Percentiles rank a stretch among this genome's conserved stretches.
phyloP scores from a whole-genome alignment of 1,140 invertebrate species.

The Drosophila miranda region DNA sequence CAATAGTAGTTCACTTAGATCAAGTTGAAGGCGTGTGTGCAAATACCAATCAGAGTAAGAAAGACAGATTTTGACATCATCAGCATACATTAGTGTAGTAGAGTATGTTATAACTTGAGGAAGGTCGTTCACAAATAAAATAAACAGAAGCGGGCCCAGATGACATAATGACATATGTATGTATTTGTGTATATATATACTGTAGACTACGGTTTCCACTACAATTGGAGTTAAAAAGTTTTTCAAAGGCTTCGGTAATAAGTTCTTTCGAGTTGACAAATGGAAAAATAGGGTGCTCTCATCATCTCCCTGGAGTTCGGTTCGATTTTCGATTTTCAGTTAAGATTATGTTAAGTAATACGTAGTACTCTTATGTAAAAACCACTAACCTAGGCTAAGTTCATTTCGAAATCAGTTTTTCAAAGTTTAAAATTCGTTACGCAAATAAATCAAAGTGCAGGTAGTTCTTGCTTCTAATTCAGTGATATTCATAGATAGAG shows the following conservation, averaged over 20 bases:
- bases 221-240: conserved; percentile 78
- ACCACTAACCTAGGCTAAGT: conserved; percentile 34
- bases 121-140: too few relatives aligned
- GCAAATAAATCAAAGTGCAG: conserved; percentile 73
- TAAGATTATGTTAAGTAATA: conserved; percentile 47
- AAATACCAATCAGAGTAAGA: too few relatives aligned
- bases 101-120: too few relatives aligned
- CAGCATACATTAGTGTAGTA: too few relatives aligned
- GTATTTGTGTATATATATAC: conserved; percentile 44
- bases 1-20: too few relatives aligned
- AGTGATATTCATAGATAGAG: too few relatives aligned
- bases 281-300: conserved; percentile 68
- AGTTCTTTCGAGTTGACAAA: conserved; percentile 81
- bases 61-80: too few relatives aligned
- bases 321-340: conserved; percentile 50
- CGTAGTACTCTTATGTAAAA: conserved; percentile 40
- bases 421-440: conserved; percentile 68
- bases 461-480: too few relatives aligned
- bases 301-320: conserved; percentile 54
- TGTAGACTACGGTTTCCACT: conserved; percentile 60
- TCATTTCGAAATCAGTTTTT: conserved; percentile 33
- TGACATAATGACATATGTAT: too few relatives aligned
- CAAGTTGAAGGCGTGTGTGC: too few relatives aligned
- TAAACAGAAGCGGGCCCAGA: too few relatives aligned
- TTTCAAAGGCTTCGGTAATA: conserved; percentile 81